Evolutionary conservation across 2,888 invertebrate species (phyloP).

Genomic region (Sesamia inferens): DNA sequence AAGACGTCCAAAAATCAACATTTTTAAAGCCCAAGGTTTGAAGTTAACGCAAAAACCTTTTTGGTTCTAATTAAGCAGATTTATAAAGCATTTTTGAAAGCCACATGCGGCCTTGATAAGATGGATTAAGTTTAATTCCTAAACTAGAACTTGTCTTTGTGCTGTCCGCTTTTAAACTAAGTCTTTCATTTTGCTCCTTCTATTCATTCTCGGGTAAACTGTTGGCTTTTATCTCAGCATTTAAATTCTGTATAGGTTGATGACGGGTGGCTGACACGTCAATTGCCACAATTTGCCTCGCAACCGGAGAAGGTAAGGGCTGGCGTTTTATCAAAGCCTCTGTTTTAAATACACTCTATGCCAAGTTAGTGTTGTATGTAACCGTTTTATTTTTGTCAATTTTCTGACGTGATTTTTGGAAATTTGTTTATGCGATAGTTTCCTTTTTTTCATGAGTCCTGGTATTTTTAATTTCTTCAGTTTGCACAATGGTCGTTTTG

Average conservation of each 20-base stretch:
- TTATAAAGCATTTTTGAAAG: conserved; percentile 32
- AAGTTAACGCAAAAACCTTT: conserved; percentile 18
- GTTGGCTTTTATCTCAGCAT: conserved; percentile 3
- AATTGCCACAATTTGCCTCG: conserved; percentile 9
- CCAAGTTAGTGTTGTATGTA: conserved; percentile 1
- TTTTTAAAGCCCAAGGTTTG: conserved; percentile 18
- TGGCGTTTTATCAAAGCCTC: neutral
- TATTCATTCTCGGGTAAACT: conserved; percentile 11
- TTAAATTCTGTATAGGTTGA: conserved; percentile 4
- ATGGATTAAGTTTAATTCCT: conserved; percentile 42
- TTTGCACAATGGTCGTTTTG: neutral
- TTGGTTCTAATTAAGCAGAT: conserved; percentile 39
- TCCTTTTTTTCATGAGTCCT: conserved; percentile 1
- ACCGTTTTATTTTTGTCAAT: neutral
- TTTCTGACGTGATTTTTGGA: neutral
- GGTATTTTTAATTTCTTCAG: neutral
- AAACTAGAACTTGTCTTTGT: conserved; percentile 31
- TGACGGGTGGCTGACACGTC: neutral
- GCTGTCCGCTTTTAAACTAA: conserved; percentile 26
- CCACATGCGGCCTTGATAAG: conserved; percentile 22
- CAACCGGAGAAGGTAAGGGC: neutral
- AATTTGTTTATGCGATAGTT: conserved; percentile 1
- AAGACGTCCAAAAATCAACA: conserved; percentile 17
- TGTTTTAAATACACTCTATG: neutral
- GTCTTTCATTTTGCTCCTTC: conserved; percentile 16